These are phyloP conservation scores for Drosophila leontia DNA, from an alignment of 1,140 invertebrate species.

Conservation along the genomic window DNA sequence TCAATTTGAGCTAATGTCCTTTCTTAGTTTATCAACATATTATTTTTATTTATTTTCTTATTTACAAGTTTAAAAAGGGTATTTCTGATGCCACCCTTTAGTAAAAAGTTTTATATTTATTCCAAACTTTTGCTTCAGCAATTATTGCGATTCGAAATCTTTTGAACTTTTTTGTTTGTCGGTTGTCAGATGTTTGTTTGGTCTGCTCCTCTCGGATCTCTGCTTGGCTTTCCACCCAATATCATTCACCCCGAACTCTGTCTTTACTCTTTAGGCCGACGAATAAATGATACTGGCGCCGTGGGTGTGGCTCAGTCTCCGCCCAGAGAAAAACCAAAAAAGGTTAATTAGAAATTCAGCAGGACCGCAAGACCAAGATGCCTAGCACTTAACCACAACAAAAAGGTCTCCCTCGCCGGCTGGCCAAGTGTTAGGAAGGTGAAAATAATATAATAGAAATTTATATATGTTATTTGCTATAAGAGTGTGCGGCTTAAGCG, in stretches of 20 bases:
- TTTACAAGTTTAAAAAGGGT: neutral
- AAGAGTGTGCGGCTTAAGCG: slow-evolving; percentile 1
- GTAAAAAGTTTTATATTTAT: slow-evolving; percentile 1
- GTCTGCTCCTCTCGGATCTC: slow-evolving; percentile 32
- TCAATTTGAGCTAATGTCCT: neutral
- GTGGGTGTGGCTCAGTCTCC: slow-evolving; percentile 7
- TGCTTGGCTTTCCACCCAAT: slow-evolving; percentile 43
- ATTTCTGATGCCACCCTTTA: neutral
- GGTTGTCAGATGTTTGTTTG: slow-evolving; percentile 37
- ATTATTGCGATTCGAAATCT: slow-evolving; percentile 36
- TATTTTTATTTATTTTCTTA: no score
- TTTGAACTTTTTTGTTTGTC: slow-evolving; percentile 46
- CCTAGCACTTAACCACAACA: slow-evolving; percentile 60
- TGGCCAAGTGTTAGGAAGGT: slow-evolving; percentile 31
- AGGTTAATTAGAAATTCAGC: slow-evolving; percentile 71
- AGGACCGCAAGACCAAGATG: slow-evolving; percentile 40
- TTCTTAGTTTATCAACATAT: neutral
- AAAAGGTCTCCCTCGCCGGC: slow-evolving; percentile 25
- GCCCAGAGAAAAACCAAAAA: slow-evolving; percentile 38
- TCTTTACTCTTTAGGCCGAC: slow-evolving; percentile 1
- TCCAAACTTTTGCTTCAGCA: slow-evolving; percentile 32
- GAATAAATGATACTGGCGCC: slow-evolving; percentile 21
- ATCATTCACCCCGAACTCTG: slow-evolving; percentile 19
- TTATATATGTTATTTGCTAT: slow-evolving; percentile 6
- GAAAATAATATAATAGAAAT: slow-evolving; percentile 47